phyloP scores from a whole-genome alignment of 2,888 invertebrate genomes.

The Fragum sueziense region DNA sequence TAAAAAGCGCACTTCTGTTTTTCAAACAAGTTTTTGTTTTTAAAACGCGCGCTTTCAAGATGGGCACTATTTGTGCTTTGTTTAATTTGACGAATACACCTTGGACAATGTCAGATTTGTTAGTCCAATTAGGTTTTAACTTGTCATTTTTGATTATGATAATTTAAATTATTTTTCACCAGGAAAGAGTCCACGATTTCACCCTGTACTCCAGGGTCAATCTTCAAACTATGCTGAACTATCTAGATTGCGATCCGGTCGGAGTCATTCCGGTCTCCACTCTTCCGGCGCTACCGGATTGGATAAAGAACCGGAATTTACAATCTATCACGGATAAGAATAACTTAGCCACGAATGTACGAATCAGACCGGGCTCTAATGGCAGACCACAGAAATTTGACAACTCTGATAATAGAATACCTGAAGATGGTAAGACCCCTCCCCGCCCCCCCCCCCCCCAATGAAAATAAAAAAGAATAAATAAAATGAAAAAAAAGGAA shows the following conservation, averaged over 20 bases:
- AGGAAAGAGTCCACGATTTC: conserved; percentile 50
- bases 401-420: conserved; percentile 30
- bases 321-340: conserved; percentile 20
- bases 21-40: too few species aligned
- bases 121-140: too few species aligned
- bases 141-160: too few species aligned
- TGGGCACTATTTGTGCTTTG: too few species aligned
- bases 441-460: too few species aligned
- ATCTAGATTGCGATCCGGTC: conserved; percentile 65
- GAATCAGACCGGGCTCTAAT: conserved; percentile 7
- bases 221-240: conserved; percentile 60
- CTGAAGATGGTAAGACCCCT: conserved; percentile 47
- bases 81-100: too few species aligned
- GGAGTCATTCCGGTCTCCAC: conserved; percentile 43
- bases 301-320: conserved; percentile 39
- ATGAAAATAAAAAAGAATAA: too few species aligned
- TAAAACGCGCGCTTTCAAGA: too few species aligned
- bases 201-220: conserved; percentile 53
- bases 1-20: too few species aligned
- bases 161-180: too few species aligned
- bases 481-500: too few species aligned
- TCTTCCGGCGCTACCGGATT: conserved; percentile 53
- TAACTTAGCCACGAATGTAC: conserved; percentile 43
- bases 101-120: too few species aligned
- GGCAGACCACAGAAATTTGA: neutral